These are phyloP conservation scores for Chaenocephalus aceratus DNA, from an alignment of 2,113 vertebrate genomes.

Conservation along the genomic window DNA sequence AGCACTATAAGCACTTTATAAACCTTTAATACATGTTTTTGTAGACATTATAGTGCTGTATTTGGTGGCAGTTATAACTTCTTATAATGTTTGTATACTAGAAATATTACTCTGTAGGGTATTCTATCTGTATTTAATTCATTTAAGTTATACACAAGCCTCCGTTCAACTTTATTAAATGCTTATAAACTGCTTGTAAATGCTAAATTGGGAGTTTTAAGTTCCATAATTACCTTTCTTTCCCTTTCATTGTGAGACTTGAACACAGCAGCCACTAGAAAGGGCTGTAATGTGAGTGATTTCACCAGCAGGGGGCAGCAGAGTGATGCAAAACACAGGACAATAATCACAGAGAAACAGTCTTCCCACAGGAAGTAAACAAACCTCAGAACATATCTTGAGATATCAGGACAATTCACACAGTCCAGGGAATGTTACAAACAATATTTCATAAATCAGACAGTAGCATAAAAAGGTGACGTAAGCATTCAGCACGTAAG, in stretches of 20 bases:
- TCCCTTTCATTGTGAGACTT: too few species aligned
- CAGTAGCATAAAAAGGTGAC: slow-evolving; percentile 40
- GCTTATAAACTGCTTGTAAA: neutral
- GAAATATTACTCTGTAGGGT: too few species aligned
- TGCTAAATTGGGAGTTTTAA: neutral
- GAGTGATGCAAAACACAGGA: slow-evolving; percentile 2
- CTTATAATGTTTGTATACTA: neutral
- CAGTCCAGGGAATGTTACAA: slow-evolving; percentile 28
- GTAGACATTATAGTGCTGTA: neutral
- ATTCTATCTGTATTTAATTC: neutral
- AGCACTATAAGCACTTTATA: neutral
- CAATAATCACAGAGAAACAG: neutral
- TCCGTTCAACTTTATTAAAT: neutral
- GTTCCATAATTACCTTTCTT: neutral
- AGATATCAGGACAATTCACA: slow-evolving; percentile 32
- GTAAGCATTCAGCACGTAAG: slow-evolving; percentile 48
- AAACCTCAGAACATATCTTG: slow-evolving; percentile 1
- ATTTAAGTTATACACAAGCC: neutral
- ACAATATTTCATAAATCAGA: slow-evolving; percentile 47
- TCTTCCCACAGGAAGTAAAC: slow-evolving; percentile 28
- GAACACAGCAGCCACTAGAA: too few species aligned
- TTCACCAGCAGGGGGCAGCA: slow-evolving; percentile 69
- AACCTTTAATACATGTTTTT: neutral
- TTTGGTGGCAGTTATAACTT: neutral
- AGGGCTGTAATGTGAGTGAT: neutral